A percentile compares a stretch with the other conserved stretches of the same genome.
These are phyloP conservation scores for Lycocorax pyrrhopterus DNA, from an alignment of 2,113 vertebrate species.

Conservation along the genomic window DNA sequence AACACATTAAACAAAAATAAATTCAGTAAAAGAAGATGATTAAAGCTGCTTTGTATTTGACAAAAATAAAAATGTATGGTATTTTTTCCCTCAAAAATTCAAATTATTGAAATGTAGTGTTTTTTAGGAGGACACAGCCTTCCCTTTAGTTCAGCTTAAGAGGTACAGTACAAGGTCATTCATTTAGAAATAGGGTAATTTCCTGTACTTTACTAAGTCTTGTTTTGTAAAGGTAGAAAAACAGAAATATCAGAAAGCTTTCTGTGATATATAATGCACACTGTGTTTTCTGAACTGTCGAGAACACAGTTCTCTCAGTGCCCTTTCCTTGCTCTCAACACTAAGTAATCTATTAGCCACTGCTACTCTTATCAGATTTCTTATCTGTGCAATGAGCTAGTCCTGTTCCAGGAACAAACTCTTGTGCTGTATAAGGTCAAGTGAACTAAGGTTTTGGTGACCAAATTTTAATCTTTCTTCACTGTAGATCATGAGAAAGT, in stretches of 20 bases:
- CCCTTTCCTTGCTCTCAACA: neutral
- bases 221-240: conserved; percentile 12
- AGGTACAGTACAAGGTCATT: neutral
- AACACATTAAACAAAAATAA: neutral
- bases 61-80: neutral
- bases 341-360: neutral
- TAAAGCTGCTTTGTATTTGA: neutral
- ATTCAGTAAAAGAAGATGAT: neutral
- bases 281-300: neutral
- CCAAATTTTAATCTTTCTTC: neutral
- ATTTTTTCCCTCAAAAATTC: neutral
- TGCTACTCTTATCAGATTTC: neutral
- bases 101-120: neutral
- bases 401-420: neutral
- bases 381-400: neutral
- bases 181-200: neutral
- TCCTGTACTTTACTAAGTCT: neutral
- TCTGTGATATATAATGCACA: neutral
- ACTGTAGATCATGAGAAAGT: neutral
- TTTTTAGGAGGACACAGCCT: neutral
- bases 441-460: neutral
- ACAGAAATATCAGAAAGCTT: neutral
- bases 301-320: neutral
- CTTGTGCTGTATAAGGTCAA: neutral
- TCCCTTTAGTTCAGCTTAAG: neutral